Evolutionary conservation across 2,113 vertebrate species (phyloP).

Genomic region (Semnornis frantzii): DNA sequence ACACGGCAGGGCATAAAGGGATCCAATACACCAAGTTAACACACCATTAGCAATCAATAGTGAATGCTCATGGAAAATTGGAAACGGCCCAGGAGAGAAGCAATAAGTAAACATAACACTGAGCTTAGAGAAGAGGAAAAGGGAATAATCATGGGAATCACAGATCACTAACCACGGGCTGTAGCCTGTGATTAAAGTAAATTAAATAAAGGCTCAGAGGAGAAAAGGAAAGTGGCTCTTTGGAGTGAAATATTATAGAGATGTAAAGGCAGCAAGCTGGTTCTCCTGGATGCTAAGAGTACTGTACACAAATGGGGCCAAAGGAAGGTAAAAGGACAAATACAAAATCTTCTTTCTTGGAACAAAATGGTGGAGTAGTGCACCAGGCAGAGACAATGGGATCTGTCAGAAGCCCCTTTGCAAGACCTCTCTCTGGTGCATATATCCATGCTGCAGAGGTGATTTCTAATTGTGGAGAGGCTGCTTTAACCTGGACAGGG

Average conservation of each 20-base stretch:
- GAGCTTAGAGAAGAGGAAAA: neutral
- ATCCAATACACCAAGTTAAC: neutral
- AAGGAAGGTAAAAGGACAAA: neutral
- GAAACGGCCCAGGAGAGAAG: conserved; percentile 18
- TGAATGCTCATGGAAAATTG: conserved; percentile 32
- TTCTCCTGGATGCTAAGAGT: neutral
- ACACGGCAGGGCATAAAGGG: neutral
- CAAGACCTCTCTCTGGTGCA: neutral
- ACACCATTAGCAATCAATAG: conserved; percentile 15
- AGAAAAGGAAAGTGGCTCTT: neutral
- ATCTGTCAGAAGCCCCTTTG: neutral
- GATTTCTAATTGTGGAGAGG: neutral
- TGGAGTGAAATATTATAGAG: neutral
- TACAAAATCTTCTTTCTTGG: neutral
- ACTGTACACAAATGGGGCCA: neutral
- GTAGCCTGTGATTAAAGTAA: neutral
- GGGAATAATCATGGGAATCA: conserved; percentile 49
- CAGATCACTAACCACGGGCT: conserved; percentile 18
- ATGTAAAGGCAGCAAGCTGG: neutral
- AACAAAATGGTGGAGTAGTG: neutral
- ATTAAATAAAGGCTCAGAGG: neutral
- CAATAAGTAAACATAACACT: neutral
- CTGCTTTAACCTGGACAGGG: neutral
- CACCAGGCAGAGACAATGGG: neutral
- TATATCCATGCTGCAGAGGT: neutral